Base-by-base conservation (phyloP, 2,113 vertebrate genomes). In the Saimiri boliviensis region DNA sequence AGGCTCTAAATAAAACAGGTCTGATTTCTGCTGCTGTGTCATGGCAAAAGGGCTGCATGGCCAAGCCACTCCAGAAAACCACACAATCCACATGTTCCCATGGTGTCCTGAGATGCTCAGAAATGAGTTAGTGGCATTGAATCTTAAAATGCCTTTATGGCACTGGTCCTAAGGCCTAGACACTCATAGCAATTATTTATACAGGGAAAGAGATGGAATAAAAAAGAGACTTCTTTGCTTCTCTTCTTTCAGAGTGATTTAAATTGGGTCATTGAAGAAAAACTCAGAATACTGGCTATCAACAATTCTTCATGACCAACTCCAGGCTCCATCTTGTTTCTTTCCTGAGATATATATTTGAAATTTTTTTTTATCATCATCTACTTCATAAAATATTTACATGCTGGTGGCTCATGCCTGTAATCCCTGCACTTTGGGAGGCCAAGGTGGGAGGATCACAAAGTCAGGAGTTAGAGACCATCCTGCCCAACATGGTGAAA, bases 351-450 rank as follows among this genome's bases (percentile, higher is more conserved):
- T 76, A 86, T 54, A 86, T 86, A 85, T 73, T 74, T 73, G 40
- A 23, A 54, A 74, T 70, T 27, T 32, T 32, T 71, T 32, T 35
- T 42, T 42, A 81, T 35, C 40, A 86, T 21, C 40, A 60, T 56
- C 54, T 94, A 35, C 70, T 71, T 84, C 68, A 23, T 79, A 93
- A 80, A 88, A 73, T 93, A 91, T 73, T 96, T 84, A 27, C 71
- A 74, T 85, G 79, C 58, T 52, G 5, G 52, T 52, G 52, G 5
- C 52, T 52, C 16, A 1, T 52, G 52, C 52, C 52, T 52, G 52
- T 4, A 52, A 52, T 52, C 52, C 52, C 52, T 52, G 52, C 52
- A 52, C 52, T 52, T 52, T 52, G 16, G 52, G 52, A 52, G 52
- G 52, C 16, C 16, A 6, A 52, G 52, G 52, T 1, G 1, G 16